Percentiles rank a stretch among this genome's conserved stretches.
Evolutionary conservation across 2,113 vertebrate species (phyloP).

Genomic region (Anolis sagrei): DNA sequence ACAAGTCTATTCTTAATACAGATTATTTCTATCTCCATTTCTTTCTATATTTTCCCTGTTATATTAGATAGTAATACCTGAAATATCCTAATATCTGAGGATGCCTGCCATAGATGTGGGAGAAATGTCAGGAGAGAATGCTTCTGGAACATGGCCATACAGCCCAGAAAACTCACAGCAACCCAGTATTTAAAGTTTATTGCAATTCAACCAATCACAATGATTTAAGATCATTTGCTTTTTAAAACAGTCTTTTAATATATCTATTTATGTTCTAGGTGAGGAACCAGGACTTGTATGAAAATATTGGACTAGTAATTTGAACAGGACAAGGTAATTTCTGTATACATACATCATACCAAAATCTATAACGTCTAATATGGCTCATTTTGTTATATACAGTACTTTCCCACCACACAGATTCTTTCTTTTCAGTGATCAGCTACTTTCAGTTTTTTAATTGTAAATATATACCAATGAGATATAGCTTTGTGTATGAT

Average conservation of each 20-base stretch:
- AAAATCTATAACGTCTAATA: neutral
- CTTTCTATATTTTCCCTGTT: conserved; percentile 19
- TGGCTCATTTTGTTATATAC: neutral
- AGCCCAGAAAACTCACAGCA: too few relatives aligned
- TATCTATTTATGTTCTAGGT: neutral
- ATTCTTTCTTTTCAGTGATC: neutral
- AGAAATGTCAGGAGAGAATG: too few relatives aligned
- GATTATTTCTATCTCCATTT: neutral
- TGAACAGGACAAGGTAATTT: neutral
- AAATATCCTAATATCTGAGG: too few relatives aligned
- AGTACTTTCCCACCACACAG: neutral
- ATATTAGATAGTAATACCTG: neutral
- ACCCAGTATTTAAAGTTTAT: conserved; percentile 45
- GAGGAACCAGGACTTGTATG: neutral
- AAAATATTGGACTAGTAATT: neutral
- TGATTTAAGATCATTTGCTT: neutral
- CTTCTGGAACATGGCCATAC: too few relatives aligned
- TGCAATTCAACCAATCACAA: conserved; percentile 15
- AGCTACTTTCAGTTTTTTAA: neutral
- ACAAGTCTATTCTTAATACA: neutral
- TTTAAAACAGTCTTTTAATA: neutral
- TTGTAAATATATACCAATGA: neutral
- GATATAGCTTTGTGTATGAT: neutral
- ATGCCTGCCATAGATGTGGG: too few relatives aligned
- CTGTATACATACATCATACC: neutral